A percentile compares a stretch with the other conserved stretches of the same genome.
Conservation (phyloP, 1,140 invertebrate species). For the Venustaconcha ellipsiformis region DNA sequence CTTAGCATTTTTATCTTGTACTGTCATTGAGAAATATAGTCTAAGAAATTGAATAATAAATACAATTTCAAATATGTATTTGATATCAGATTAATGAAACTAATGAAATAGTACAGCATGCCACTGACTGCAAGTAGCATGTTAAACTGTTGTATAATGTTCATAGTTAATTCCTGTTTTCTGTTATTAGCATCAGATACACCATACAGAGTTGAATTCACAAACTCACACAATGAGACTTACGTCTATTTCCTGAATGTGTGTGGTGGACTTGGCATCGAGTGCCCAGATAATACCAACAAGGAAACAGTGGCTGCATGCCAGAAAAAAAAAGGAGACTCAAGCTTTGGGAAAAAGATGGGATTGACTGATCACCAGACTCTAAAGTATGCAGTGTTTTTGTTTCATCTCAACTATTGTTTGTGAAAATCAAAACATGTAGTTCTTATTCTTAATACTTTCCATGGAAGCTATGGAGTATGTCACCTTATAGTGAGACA, state of each 20-base stretch:
- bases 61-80: no score
- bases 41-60: no score
- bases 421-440: not conserved
- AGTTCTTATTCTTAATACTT: not conserved
- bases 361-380: conserved; percentile 38
- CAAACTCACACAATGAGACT: not conserved
- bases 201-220: not conserved
- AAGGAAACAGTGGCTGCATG: conserved; percentile 38
- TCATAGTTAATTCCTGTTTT: not conserved
- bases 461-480: not conserved
- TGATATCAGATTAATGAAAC: no score
- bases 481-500: no score
- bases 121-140: no score
- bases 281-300: conserved; percentile 36
- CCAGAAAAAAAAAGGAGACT: conserved; percentile 40
- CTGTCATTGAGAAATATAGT: no score
- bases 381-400: conserved; percentile 37
- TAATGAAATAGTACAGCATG: no score
- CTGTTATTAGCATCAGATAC: not conserved
- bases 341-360: conserved; percentile 33
- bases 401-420: not conserved
- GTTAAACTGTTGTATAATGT: no score
- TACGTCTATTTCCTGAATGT: conserved; percentile 56
- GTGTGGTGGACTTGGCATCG: conserved; percentile 42
- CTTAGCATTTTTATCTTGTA: no score